Evolutionary conservation across 2,888 invertebrate genomes (phyloP).

Genomic region (Dynastes maya): DNA sequence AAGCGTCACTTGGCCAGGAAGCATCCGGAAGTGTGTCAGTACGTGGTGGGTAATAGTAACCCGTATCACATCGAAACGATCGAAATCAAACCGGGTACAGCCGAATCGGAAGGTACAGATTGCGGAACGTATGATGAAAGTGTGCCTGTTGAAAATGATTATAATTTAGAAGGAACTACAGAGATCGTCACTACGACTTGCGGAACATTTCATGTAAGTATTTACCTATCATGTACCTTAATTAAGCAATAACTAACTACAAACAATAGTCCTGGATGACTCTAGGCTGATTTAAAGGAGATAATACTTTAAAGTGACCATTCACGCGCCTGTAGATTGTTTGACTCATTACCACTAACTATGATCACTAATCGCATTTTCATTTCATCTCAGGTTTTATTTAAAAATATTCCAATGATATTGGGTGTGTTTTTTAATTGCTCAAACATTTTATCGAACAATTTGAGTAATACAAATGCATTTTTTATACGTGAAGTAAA

Average conservation of each 20-base stretch:
- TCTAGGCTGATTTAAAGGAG: neutral
- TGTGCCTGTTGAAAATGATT: neutral
- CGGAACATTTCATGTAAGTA: slow-evolving; percentile 38
- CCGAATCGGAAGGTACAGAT: slow-evolving; percentile 16
- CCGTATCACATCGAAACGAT: slow-evolving; percentile 29
- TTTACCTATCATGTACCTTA: neutral
- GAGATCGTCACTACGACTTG: slow-evolving; percentile 10
- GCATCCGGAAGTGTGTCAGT: slow-evolving; percentile 36
- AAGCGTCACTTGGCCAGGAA: slow-evolving; percentile 40
- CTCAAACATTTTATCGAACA: too few species aligned
- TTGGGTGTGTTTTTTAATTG: too few species aligned
- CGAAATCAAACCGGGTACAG: slow-evolving; percentile 38
- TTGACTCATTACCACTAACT: too few species aligned
- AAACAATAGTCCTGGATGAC: neutral
- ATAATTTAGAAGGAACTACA: neutral
- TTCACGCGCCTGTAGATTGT: neutral
- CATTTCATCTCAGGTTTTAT: too few species aligned
- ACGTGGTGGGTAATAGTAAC: neutral
- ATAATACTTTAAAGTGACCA: neutral
- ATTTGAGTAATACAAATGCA: too few species aligned
- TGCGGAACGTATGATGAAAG: slow-evolving; percentile 17
- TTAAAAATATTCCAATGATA: too few species aligned
- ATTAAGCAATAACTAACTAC: too few species aligned
- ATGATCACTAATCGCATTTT: too few species aligned
- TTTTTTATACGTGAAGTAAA: too few species aligned